Base-by-base conservation (phyloP, 2,113 vertebrate genomes). In the Nothobranchius furzeri region DNA sequence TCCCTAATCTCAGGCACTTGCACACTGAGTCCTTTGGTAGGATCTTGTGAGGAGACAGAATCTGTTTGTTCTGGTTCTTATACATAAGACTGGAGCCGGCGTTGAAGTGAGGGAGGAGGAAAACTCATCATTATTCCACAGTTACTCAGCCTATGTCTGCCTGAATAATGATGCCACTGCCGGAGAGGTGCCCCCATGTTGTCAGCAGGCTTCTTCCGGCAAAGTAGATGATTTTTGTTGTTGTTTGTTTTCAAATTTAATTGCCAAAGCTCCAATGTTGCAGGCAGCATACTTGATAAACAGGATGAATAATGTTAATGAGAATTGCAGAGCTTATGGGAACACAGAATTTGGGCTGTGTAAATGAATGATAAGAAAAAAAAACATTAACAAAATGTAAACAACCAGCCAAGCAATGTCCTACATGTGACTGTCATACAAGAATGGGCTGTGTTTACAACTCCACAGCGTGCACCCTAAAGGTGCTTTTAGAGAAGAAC, bases 321-420 rank as follows among this genome's bases (percentile, higher is more conserved):
- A 76, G 82, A 52, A 68, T 78, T 55, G 69, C 62, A 52, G 30
- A 51, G 66, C 63, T 65, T 68, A 54, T 40, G 7, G 47, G 55
- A 62, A 60, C 53, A 64, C 63, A 70, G 9, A 1, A 59, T 53
- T 76, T 70, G 51, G 17, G 36, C 73, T 86, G 83, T 84, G 83
- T 62, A 82, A 81, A 85, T 59, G 47, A 65, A 30, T 66, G 85
- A 87, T 87, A 81, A 87, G 74, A 64, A 70, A 50, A 58, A 68
- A 70, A 74, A 30, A 30, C 30, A 30, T 3, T 4, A 1, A 80
- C 53, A 60, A n/a, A 64, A 42, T 12, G 47, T 53, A 45, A 64
- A 62, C 66, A 70, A 64, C 67, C 60, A 64, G 47, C 20, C 20
- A 20, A 20, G 20, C 20, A 20, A 20, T 58, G 79, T 66, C 75